Conservation (phyloP, 2,113 vertebrate species). For the Monarcha castaneiventris region DNA sequence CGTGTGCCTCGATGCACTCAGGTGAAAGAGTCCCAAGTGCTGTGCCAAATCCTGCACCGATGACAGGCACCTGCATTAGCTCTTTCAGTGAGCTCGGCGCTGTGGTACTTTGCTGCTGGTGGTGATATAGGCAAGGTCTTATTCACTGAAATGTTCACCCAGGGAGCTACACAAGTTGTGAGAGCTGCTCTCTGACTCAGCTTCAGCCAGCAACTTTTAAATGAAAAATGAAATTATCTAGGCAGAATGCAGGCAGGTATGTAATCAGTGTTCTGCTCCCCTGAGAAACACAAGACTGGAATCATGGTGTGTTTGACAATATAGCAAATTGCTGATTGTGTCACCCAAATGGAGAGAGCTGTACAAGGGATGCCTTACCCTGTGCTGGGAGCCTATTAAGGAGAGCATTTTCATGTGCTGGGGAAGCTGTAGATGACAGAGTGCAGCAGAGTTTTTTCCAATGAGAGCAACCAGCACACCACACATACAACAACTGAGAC, state of each 20-base stretch:
- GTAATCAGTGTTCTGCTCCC: background rate
- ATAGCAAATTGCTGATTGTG: background rate
- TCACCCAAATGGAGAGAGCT: background rate
- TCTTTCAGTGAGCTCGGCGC: background rate
- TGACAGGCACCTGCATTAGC: background rate
- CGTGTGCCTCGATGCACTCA: background rate
- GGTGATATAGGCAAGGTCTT: background rate
- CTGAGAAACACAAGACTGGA: background rate
- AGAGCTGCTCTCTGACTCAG: background rate
- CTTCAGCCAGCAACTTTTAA: background rate
- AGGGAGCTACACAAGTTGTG: background rate
- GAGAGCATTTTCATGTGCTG: background rate
- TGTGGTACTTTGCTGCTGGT: background rate
- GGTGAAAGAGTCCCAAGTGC: background rate
- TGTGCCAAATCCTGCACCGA: fast-evolving
- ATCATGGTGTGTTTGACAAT: background rate
- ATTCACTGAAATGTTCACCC: background rate
- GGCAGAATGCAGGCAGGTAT: background rate
- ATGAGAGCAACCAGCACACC: background rate
- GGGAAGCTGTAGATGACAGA: background rate
- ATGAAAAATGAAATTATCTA: background rate
- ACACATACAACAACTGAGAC: background rate
- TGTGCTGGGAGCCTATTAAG: background rate
- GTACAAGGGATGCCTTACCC: background rate
- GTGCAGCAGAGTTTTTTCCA: background rate